phyloP scores from a whole-genome alignment of 1,140 invertebrate species.

The Meloidogyne floridensis region DNA sequence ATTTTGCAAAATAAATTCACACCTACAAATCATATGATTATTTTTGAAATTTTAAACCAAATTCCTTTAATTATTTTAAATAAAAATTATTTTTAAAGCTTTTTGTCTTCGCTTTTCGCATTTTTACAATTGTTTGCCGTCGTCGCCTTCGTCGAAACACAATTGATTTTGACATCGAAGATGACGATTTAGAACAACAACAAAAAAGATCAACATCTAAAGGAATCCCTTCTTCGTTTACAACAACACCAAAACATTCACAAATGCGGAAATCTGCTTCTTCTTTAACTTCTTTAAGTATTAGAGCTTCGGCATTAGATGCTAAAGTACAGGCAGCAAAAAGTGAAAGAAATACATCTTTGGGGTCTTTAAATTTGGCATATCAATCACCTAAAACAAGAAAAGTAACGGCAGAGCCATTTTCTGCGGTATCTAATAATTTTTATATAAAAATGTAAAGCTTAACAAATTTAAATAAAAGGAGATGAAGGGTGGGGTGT shows the following conservation, averaged over 20 bases:
- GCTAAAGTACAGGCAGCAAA: constrained; percentile 6
- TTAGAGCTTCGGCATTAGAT: constrained; percentile 3
- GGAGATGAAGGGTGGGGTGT: no score
- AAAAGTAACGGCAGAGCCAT: neutral
- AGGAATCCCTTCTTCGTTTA: neutral
- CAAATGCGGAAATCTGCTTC: constrained; percentile 3
- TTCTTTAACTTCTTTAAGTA: constrained; percentile 9
- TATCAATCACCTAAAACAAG: constrained; percentile 9
- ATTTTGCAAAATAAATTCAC: no score
- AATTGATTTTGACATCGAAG: constrained; percentile 7
- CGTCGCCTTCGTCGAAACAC: constrained; percentile 25
- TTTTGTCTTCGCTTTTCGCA: constrained; percentile 41
- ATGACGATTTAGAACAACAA: neutral
- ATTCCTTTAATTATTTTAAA: neutral
- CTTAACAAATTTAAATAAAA: no score
- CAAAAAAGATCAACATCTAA: neutral
- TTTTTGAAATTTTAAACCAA: no score
- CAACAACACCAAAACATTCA: constrained; percentile 8
- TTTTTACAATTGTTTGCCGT: constrained; percentile 45
- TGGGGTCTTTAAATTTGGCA: neutral
- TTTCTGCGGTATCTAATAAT: no score
- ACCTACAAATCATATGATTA: no score
- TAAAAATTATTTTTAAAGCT: constrained; percentile 24
- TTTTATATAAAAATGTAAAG: no score
- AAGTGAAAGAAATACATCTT: constrained; percentile 3